Evolutionary conservation across 2,888 invertebrate species (phyloP), one percentile per base, ranked within the genome.

Genomic region (Rhingia rostrata): DNA sequence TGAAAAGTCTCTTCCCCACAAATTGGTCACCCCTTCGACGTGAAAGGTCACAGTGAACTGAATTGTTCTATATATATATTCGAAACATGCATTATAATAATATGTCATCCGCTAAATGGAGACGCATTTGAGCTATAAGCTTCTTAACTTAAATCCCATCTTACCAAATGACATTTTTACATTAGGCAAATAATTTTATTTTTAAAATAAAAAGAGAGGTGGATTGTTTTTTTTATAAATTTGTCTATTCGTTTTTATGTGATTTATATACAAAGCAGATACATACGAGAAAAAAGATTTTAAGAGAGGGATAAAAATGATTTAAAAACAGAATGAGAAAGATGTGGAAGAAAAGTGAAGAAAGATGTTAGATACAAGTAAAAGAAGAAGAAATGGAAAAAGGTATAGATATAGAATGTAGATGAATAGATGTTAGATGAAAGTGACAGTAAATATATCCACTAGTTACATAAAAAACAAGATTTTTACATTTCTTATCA

Each of bases 381-480:
- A 47, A 74, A 72, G 45, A 51, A 56, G 86, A 69, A 83, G 54
- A 51, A 51, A 22, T 54, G 54, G 64, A 73, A 69, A 22, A 22
- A 49, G 58, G 53, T 49, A 32, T 6, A 37, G 14, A 67, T 80
- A 81, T 69, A 77, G 72, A 70, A 72, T 39, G 41, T 10, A 39
- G 6, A 78, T 37, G 45, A 22, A 56, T 43, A 74, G 64, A 53
- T 6, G 41, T 32, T 45, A 51, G 30, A 53, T 56, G 60, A 39
- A n/a, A 86, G 69, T 70, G 47, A 67, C 47, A 54, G 79, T 39
- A 32, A 47, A 66, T 63, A 83, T 86, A 87, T 86, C 87, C 90
- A 90, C 90, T 90, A 90, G 90, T 90, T 89, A 87, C 87, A 90
- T 90, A 89, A 87, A 87, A 84, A 80, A 75, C 37, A 39, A 54